These are phyloP conservation scores for Gymnodraco acuticeps DNA, from an alignment of 2,797 vertebrate genomes.

Conservation along the genomic window DNA sequence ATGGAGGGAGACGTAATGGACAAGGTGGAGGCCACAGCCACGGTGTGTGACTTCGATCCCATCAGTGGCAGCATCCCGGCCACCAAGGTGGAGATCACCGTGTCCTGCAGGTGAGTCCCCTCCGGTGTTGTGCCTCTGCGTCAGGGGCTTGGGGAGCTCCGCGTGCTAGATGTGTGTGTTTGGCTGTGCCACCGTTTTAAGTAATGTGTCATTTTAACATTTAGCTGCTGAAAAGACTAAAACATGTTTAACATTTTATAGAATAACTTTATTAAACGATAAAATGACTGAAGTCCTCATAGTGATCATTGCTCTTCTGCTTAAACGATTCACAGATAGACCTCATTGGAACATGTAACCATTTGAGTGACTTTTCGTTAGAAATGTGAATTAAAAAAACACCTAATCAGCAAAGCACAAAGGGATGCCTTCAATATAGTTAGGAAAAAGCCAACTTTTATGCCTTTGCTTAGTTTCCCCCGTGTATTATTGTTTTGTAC, in stretches of 20 bases:
- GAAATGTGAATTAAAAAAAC: not conserved
- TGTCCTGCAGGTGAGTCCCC: conserved; percentile 92
- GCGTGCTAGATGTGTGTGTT: conserved; percentile 35
- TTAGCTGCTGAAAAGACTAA: not conserved
- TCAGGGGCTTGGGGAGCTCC: conserved; percentile 33
- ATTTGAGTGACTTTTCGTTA: not conserved
- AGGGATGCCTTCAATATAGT: not conserved
- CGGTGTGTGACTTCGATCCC: conserved; percentile 90
- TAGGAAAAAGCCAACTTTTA: conserved; percentile 34
- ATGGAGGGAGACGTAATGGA: conserved; percentile 92
- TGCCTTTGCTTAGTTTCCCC: not conserved
- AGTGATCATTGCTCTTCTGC: not conserved
- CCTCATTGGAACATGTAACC: not conserved
- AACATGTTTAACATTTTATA: not conserved
- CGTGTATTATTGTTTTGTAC: not conserved
- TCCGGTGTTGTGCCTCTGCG: conserved; percentile 13
- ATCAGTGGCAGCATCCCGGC: conserved; percentile 91
- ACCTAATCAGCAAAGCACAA: not conserved
- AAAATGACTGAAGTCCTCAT: not conserved
- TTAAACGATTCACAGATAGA: accelerated
- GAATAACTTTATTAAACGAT: conserved; percentile 7
- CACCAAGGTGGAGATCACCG: conserved; percentile 96
- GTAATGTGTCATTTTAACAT: not conserved
- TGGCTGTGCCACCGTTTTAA: not conserved
- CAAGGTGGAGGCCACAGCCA: conserved; percentile 91